Evolutionary conservation across 2,888 invertebrate genomes (phyloP).

Genomic region (Drosophila picticornis): DNA sequence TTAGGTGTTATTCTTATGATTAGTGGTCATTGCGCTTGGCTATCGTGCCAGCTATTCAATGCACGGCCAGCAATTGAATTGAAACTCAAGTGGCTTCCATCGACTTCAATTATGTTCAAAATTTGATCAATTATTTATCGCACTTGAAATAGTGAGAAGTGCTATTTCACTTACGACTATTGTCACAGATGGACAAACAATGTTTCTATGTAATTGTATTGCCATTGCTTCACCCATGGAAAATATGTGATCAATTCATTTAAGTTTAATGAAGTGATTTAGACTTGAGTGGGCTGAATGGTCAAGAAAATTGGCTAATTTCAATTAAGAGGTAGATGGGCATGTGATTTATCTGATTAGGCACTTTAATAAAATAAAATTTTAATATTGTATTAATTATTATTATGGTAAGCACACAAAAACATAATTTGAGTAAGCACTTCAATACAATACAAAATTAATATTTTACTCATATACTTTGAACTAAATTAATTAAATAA

Average conservation of each 20-base stretch:
- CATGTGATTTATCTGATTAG: background rate
- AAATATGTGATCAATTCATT: background rate
- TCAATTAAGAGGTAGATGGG: background rate
- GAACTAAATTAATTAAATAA: background rate
- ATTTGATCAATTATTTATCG: slow-evolving; percentile 50
- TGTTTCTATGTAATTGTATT: slow-evolving; percentile 10
- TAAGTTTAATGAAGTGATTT: background rate
- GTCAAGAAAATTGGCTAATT: background rate
- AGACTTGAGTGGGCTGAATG: background rate
- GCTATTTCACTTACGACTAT: slow-evolving; percentile 13
- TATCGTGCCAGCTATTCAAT: slow-evolving; percentile 22
- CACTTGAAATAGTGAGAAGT: slow-evolving; percentile 26
- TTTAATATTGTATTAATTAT: background rate
- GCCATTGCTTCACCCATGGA: background rate
- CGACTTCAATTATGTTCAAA: slow-evolving; percentile 38
- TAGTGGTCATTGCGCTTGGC: slow-evolving; percentile 69
- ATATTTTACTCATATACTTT: background rate
- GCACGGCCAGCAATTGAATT: slow-evolving; percentile 46
- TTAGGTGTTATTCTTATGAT: slow-evolving; percentile 81
- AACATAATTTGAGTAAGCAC: background rate
- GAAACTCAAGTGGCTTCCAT: slow-evolving; percentile 37
- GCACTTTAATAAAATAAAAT: background rate
- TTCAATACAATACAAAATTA: background rate
- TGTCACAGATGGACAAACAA: slow-evolving; percentile 30
- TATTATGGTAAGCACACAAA: background rate